Evolutionary conservation across 2,113 vertebrate species (phyloP).

Genomic region (Tragelaphus scriptus): DNA sequence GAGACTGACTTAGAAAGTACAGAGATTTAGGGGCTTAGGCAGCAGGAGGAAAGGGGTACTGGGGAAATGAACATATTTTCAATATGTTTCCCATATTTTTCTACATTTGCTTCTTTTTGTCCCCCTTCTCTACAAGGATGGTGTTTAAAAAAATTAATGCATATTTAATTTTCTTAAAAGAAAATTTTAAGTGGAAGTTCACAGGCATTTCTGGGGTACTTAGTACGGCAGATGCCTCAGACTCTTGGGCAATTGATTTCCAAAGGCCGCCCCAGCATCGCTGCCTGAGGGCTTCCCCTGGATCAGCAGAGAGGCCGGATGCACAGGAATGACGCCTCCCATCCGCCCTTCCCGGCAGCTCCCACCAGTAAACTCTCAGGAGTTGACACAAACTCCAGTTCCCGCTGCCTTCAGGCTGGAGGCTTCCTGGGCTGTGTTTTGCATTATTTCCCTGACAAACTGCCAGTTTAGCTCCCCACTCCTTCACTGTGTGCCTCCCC

Average conservation of each 20-base stretch:
- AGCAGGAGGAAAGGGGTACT: background rate
- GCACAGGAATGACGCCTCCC: accelerated
- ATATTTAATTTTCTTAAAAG: background rate
- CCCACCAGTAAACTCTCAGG: background rate
- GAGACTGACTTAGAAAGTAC: background rate
- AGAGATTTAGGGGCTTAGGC: background rate
- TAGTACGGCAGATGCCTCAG: too few species aligned
- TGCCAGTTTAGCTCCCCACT: background rate
- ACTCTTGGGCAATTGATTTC: too few species aligned
- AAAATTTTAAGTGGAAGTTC: background rate
- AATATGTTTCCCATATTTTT: background rate
- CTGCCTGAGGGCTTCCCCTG: background rate
- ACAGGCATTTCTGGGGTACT: too few species aligned
- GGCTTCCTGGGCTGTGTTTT: background rate
- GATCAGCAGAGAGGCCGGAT: background rate
- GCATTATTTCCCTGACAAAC: background rate
- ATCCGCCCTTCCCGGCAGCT: background rate
- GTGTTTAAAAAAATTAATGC: background rate
- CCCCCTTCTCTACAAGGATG: background rate
- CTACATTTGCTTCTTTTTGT: background rate
- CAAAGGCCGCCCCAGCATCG: background rate
- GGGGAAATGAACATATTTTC: background rate
- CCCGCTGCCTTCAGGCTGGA: background rate
- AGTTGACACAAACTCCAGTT: background rate
- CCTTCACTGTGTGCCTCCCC: background rate